phyloP scores from a whole-genome alignment of 2,113 vertebrate genomes.

The Leucopsar rothschildi region DNA sequence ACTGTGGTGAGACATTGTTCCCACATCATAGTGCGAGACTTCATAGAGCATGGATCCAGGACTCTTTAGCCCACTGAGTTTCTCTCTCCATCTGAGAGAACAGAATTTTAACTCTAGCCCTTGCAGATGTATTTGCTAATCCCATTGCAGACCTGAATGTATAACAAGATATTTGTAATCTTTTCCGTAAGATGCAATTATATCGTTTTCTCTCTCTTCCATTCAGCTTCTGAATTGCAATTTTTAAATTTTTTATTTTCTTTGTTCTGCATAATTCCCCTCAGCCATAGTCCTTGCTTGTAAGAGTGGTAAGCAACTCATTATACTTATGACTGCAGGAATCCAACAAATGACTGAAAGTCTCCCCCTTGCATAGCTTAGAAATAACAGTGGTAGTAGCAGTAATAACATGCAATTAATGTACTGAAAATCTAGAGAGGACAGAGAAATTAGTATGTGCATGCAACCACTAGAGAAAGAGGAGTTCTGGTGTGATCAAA shows the following conservation, averaged over 20 bases:
- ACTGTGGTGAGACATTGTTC: not conserved
- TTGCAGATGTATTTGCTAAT: not conserved
- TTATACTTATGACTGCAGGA: not conserved
- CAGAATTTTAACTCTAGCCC: not conserved
- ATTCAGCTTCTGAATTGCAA: not conserved
- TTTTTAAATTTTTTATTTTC: not conserved
- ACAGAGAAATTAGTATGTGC: conserved; percentile 10
- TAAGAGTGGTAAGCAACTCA: not conserved
- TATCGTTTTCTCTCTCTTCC: not conserved
- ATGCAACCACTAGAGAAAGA: not conserved
- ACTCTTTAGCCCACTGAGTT: not conserved
- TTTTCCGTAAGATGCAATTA: not conserved
- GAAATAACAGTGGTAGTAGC: conserved; percentile 14
- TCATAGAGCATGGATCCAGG: not conserved
- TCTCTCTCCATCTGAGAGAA: not conserved
- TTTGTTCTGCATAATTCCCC: not conserved
- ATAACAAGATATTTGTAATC: not conserved
- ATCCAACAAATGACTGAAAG: not conserved
- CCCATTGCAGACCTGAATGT: not conserved
- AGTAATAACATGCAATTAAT: conserved; percentile 32
- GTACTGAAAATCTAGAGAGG: conserved; percentile 4
- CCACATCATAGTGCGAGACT: not conserved
- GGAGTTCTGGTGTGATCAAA: not conserved
- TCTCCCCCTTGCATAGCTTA: not conserved
- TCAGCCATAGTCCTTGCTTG: not conserved